Conservation (phyloP, 23 tunicate genomes). For the Styela clava region DNA sequence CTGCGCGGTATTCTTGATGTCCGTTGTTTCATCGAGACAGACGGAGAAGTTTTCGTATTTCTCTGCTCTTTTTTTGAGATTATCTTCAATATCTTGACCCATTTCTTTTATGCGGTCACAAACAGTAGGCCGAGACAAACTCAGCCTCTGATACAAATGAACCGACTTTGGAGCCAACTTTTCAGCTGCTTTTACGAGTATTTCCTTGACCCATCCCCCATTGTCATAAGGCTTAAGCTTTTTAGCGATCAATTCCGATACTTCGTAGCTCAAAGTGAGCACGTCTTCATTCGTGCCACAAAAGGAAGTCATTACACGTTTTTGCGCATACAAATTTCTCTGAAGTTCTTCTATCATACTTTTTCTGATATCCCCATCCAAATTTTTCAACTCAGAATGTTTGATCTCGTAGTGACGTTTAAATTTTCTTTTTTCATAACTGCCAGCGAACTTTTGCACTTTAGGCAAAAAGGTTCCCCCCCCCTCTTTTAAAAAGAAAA, state of each 20-base stretch:
- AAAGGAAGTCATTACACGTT: conserved; percentile 27
- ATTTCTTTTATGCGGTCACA: conserved; percentile 23
- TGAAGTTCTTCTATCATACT: neutral
- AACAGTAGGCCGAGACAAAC: conserved; percentile 16
- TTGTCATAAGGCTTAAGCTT: neutral
- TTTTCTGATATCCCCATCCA: conserved; percentile 26
- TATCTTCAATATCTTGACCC: conserved; percentile 72
- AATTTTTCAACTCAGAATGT: conserved; percentile 22
- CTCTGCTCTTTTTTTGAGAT: conserved; percentile 41
- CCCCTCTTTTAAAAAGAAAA: neutral
- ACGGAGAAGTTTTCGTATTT: conserved; percentile 38
- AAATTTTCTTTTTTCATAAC: conserved; percentile 24
- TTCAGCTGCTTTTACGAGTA: conserved; percentile 31
- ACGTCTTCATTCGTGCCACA: conserved; percentile 21
- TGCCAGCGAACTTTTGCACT: conserved; percentile 1
- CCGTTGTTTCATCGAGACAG: conserved; percentile 56
- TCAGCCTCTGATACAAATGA: conserved; percentile 19
- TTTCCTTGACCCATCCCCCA: conserved; percentile 6
- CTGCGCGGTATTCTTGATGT: conserved; percentile 53
- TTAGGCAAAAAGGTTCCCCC: neutral
- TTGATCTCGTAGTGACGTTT: conserved; percentile 31
- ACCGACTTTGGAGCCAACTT: conserved; percentile 21
- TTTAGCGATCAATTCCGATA: conserved; percentile 29
- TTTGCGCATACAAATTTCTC: conserved; percentile 11
- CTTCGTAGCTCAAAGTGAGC: conserved; percentile 22